Base-by-base conservation (phyloP, 2,888 invertebrate genomes). In the Trichogramma dendrolimi region DNA sequence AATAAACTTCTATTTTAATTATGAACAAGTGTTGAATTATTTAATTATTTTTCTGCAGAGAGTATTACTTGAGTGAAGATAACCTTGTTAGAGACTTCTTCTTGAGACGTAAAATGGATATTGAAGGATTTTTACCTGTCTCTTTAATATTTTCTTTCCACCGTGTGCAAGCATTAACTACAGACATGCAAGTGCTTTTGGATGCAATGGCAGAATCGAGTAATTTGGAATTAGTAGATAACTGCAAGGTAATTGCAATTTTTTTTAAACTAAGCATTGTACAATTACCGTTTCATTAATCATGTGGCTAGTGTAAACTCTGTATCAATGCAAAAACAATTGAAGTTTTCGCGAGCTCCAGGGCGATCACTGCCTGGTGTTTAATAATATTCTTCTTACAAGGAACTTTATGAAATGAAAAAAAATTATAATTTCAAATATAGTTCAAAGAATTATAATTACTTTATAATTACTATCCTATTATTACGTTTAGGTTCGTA, bases 11-110 rank as follows among this genome's bases (percentile, higher is more conserved):
- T 38, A 42, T 53, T 58, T 65, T 42, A 59, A 42, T 38, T 48
- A 14, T 65, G 27, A 27, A 27, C 27, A 27, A 27, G 27, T 27
- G 3, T 27, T 27, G 27, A 7, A 46, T n/a, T 11, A 5, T 50
- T n/a, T 51, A 67, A 64, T 70, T 67, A n/a, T 66, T 67, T 63
- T 82, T 85, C 47, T 3, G 27, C 84, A 98, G 97, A 77, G 98
- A 99, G 82, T 99, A 99, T 82, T 99, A 99, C 86, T 98, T 99
- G 83, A 96, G 96, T 72, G 90, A 91, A 69, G 96, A 96, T 75
- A 99, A 99, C 82, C 83, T 99, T 61, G 87, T 91, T 71, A 88
- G 93, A 72, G 99, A 99, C 78, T 94, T 97, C 83, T 99, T 94
- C 84, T 84, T 99, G 68, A 87, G 98, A 43, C 88, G 96, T 71